Conservation (phyloP, 1,140 invertebrate species). For the Lepidurus arcticus region DNA sequence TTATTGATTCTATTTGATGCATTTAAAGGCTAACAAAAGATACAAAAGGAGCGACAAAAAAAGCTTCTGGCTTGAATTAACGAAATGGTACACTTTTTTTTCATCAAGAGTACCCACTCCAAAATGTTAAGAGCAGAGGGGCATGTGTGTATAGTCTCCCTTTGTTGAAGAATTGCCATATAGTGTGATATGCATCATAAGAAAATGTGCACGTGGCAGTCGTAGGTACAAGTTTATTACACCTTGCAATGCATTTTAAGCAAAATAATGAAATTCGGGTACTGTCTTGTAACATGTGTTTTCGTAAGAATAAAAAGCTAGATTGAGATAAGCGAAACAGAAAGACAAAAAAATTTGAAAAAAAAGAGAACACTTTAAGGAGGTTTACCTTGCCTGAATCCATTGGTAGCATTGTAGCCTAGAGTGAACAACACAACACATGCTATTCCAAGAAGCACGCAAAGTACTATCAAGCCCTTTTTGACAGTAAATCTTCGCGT, state of each 20-base stretch:
- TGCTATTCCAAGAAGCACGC: background rate
- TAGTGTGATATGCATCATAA: background rate
- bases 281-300: background rate
- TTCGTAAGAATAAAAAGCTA: background rate
- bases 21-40: background rate
- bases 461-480: background rate
- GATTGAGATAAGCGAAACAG: background rate
- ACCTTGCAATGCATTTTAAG: no score
- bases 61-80: background rate
- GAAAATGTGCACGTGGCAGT: constrained; percentile 10
- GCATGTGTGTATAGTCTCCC: no score
- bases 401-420: background rate
- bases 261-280: background rate
- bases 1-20: background rate
- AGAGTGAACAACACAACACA: background rate
- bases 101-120: background rate
- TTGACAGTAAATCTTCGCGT: background rate
- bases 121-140: background rate
- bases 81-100: background rate
- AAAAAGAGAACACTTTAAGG: background rate
- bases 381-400: background rate
- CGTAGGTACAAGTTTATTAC: background rate
- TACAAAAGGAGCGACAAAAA: background rate
- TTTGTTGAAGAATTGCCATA: background rate
- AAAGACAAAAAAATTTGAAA: background rate